Evolutionary conservation across 2,113 vertebrate genomes (phyloP), one percentile per base, ranked within the genome.

Genomic region (Gavia stellata): DNA sequence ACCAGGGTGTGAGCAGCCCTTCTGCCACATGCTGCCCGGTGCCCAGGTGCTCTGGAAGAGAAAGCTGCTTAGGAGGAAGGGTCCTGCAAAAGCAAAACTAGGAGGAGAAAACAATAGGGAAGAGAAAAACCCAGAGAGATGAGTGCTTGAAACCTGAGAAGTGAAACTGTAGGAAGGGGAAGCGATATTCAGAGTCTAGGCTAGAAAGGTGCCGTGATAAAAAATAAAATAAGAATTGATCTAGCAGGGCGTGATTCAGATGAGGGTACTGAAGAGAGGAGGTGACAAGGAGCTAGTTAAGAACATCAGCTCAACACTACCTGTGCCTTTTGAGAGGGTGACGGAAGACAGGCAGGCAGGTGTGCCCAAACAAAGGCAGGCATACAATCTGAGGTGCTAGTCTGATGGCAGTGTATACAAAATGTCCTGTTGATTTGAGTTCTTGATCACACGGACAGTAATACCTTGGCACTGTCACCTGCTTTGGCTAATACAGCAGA

Each of bases 391-490:
- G 1, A 81, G 31, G 21, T 70, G 68, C 21, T 79, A 7, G 8
- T 61, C 34, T 91, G 80, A 45, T 19, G 26, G 2, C 14, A 47
- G 31, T 10, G 13, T 28, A 17, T 50, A 4, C 4, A 31, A 28
- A 72, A 63, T 26, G 23, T 38, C 47, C 23, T 1, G 0, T 17
- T 29, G 11, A 17, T 70, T 12, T 16, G 55, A 47, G 23, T 45
- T 81, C 38, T 71, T 67, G 33, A 24, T 91, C 38, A 12, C 50
- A 71, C 3, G 3, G 5, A 4, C 28, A 17, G 36, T 52, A 28
- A 11, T 4, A n/a, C 36, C 47, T 63, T 0, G 0, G 10, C 18
- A 31, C 20, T 71, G 10, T 58, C 68, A 9, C 42, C 10, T 67
- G 1, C 44, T 65, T 72, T 24, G 36, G 31, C 8, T 85, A 0